Conservation (phyloP, 2,888 invertebrate genomes). For the Xanthorhoe designata region DNA sequence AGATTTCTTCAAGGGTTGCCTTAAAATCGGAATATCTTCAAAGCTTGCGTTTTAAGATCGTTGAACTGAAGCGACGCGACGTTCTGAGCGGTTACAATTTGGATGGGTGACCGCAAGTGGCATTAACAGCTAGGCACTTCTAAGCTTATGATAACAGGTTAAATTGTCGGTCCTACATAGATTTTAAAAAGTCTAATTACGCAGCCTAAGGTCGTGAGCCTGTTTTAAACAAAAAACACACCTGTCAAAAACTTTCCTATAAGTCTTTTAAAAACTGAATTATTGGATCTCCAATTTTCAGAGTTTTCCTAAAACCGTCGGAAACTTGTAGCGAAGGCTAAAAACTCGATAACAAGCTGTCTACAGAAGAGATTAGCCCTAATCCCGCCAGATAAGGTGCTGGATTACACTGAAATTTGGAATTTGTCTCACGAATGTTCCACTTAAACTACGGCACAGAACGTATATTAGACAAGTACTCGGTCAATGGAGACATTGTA, state of each 20-base stretch:
- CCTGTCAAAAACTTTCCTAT: not conserved
- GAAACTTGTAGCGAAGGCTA: constrained; percentile 25
- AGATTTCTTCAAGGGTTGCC: too few species aligned
- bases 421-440: constrained; percentile 35
- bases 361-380: constrained; percentile 31
- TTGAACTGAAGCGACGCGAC: too few species aligned
- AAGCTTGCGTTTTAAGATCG: too few species aligned
- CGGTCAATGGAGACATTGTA: not conserved
- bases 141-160: too few species aligned
- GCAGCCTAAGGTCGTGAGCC: too few species aligned
- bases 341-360: constrained; percentile 36
- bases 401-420: constrained; percentile 24
- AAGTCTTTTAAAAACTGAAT: not conserved
- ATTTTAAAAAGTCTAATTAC: too few species aligned
- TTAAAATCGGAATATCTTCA: too few species aligned
- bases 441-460: constrained; percentile 32
- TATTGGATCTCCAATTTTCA: constrained; percentile 1
- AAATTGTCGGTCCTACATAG: too few species aligned
- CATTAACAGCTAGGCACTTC: too few species aligned
- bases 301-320: constrained; percentile 17
- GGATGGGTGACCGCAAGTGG: too few species aligned
- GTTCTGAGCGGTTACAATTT: too few species aligned
- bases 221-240: not conserved
- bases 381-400: constrained; percentile 26
- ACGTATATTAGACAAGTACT: constrained; percentile 4